A percentile compares a stretch with the other conserved stretches of the same genome.
These are phyloP conservation scores for Vesta saturnalis DNA, from an alignment of 2,888 invertebrate species.

Conservation along the genomic window DNA sequence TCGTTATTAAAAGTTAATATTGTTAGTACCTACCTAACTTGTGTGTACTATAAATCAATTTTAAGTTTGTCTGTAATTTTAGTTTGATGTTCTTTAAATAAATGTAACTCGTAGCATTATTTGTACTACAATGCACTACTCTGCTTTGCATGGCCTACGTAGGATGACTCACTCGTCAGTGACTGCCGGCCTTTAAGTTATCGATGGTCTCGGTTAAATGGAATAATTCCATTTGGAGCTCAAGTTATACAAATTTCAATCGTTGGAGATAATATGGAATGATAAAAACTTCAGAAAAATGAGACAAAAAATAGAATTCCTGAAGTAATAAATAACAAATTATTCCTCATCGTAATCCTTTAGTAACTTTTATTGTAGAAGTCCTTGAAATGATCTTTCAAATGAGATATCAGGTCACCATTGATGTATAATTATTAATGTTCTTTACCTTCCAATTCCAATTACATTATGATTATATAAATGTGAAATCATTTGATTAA, in stretches of 20 bases:
- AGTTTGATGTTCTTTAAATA: too few relatives aligned
- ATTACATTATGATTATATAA: constrained; percentile 66
- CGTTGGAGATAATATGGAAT: constrained; percentile 65
- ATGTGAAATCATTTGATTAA: constrained; percentile 72
- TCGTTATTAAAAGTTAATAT: too few relatives aligned
- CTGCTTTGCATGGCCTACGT: too few relatives aligned
- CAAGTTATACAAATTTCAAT: constrained; percentile 70
- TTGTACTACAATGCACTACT: too few relatives aligned
- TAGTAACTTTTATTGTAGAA: constrained; percentile 67
- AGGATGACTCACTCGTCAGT: too few relatives aligned
- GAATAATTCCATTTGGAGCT: constrained; percentile 70
- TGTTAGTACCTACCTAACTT: too few relatives aligned
- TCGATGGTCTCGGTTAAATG: too few relatives aligned
- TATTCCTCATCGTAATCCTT: constrained; percentile 75
- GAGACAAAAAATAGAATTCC: constrained; percentile 72
- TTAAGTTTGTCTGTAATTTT: too few relatives aligned
- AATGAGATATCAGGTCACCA: constrained; percentile 77
- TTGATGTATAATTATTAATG: constrained; percentile 68
- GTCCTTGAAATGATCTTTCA: constrained; percentile 74
- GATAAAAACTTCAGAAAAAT: constrained; percentile 71
- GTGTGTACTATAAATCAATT: too few relatives aligned
- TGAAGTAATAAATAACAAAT: constrained; percentile 77
- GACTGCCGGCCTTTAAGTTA: too few relatives aligned
- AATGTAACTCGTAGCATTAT: too few relatives aligned
- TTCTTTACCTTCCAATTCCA: constrained; percentile 63